Percentiles rank a stretch among this genome's conserved stretches.
Conservation (phyloP, 64 coral and sea anemone species). For the Catalaphyllia jardinei region DNA sequence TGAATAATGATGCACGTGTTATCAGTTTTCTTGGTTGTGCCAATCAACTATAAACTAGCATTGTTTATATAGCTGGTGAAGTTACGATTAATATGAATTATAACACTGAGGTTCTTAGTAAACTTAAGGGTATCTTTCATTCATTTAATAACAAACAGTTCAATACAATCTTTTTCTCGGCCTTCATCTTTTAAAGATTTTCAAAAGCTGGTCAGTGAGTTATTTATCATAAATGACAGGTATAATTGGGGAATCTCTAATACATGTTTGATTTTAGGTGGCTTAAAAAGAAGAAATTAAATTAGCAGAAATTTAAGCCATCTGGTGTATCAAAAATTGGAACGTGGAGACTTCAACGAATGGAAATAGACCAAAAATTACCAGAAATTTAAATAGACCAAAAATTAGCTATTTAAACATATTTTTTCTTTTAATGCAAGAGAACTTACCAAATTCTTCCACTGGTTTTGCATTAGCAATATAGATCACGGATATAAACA, state of each 20-base stretch:
- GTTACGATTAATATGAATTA: background rate
- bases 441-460: slow-evolving; percentile 14
- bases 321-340: no score
- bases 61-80: background rate
- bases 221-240: background rate
- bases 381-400: no score
- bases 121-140: no score
- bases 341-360: no score
- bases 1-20: no score
- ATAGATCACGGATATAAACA: slow-evolving; percentile 32
- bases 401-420: background rate
- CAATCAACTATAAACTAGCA: background rate
- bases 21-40: no score
- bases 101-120: background rate
- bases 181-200: background rate
- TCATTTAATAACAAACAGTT: no score
- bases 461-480: slow-evolving; percentile 29
- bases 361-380: no score
- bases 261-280: background rate
- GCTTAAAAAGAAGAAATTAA: background rate
- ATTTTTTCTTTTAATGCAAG: background rate
- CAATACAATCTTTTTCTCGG: no score
- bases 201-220: background rate
- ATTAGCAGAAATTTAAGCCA: no score
- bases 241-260: background rate